A percentile compares a stretch with the other conserved stretches of the same genome.
Conservation (phyloP, 2,888 invertebrate species). For the Melieria picta region DNA sequence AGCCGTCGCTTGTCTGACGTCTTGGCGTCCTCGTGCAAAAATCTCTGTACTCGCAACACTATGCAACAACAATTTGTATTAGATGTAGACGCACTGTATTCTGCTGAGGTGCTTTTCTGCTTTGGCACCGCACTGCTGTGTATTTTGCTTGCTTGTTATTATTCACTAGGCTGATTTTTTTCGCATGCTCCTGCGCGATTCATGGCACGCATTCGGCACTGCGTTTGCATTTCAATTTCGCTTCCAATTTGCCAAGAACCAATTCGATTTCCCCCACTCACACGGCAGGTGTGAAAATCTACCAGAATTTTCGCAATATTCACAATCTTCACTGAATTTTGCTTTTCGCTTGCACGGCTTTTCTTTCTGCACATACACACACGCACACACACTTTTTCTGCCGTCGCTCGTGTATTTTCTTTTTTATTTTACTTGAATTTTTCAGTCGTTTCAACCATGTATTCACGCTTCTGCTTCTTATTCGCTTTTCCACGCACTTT, state of each 20-base stretch:
- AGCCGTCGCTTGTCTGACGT: conserved; percentile 12
- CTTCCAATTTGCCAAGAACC: conserved; percentile 27
- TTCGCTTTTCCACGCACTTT: no score
- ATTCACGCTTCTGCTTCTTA: no score
- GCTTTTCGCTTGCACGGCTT: neutral
- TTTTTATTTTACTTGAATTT: no score
- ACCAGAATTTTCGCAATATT: neutral
- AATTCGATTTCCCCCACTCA: neutral
- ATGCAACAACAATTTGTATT: neutral
- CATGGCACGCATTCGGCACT: neutral
- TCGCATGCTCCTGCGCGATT: no score
- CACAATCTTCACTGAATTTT: neutral
- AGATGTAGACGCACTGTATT: no score
- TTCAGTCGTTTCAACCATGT: no score
- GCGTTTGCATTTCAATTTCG: neutral
- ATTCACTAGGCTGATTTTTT: no score
- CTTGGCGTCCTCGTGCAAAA: neutral
- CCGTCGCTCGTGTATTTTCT: no score
- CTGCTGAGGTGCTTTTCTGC: no score
- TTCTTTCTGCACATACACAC: neutral
- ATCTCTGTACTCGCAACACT: no score
- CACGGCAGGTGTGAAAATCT: neutral
- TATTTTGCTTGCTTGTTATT: no score
- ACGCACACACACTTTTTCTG: neutral
- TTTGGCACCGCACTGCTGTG: no score